These are phyloP conservation scores for Uria lomvia DNA, from an alignment of 2,113 vertebrate species.

Conservation along the genomic window DNA sequence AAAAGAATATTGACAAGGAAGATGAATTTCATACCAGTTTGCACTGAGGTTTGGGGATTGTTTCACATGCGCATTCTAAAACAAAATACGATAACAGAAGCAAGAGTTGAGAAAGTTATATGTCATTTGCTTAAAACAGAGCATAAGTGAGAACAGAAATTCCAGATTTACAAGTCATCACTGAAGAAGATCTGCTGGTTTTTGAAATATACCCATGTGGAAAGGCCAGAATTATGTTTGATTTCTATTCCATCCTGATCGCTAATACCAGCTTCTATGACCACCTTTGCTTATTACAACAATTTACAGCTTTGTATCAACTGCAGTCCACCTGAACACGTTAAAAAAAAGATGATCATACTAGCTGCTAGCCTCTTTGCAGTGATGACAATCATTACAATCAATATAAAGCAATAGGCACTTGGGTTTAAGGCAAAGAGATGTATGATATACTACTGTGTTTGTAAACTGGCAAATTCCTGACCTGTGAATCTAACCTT, in stretches of 20 bases:
- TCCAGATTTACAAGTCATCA: neutral
- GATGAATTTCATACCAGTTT: conserved; percentile 77
- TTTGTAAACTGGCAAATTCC: neutral
- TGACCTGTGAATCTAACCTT: neutral
- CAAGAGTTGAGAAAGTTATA: neutral
- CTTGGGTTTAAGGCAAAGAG: neutral
- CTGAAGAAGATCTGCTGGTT: neutral
- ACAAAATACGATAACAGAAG: conserved; percentile 47
- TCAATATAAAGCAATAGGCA: neutral
- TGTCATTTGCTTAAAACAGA: neutral
- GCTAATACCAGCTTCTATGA: neutral
- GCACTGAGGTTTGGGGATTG: conserved; percentile 84
- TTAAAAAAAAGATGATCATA: neutral
- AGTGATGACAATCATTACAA: neutral
- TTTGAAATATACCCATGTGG: neutral
- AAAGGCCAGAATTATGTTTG: neutral
- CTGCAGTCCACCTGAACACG: neutral
- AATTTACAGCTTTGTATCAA: neutral
- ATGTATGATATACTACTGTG: neutral
- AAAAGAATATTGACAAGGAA: neutral
- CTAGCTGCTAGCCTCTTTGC: neutral
- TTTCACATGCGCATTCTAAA: conserved; percentile 91
- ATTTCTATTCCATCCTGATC: neutral
- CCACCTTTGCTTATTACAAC: neutral
- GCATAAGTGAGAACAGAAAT: neutral